Base-by-base conservation (phyloP, 2,797 vertebrate species). In the Propithecus deckenii region DNA sequence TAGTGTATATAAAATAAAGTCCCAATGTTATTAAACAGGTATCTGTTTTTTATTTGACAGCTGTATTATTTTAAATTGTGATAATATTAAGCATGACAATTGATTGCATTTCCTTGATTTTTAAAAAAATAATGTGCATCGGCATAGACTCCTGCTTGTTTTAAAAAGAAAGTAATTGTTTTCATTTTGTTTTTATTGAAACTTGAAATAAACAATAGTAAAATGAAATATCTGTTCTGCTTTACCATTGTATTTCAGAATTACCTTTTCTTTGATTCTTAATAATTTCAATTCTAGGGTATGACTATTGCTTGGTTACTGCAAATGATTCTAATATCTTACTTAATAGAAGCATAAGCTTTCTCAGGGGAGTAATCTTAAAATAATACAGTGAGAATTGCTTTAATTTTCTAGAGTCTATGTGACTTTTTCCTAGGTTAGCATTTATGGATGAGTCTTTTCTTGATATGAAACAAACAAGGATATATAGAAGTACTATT, bases 251-350 rank as follows among this genome's bases (percentile, higher is more conserved):
- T 76, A 75, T 87, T 96, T 95, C 69, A 95, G 38, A 86, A 79
- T 91, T 72, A 87, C 38, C 1, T 83, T 76, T 91, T 81, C 18
- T 87, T 72, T 88, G 23, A 91, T 79, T 93, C 74, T 89, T 86
- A 76, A 86, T 92, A 32, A 63, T 86, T 96, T 97, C 35, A 84
- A 91, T 93, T 96, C 17, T 18, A 93, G 65, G 35, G 59, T 89
- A 55, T 80, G 75, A 72, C 2, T 88, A 12, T 65, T 75, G 46
- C 85, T 96, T 89, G 92, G 87, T 72, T 92, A 87, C 59, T 96
- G 84, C 91, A 95, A 89, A 86, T 94, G 43, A 79, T 67, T 50
- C 50, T 88, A 85, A 50, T 92, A 57, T 80, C 30, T 61, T 79
- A 88, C 4, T 5, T 88, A 93, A 83, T 87, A 43, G 92, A 92